These are phyloP conservation scores for Valencia hispanica DNA, from an alignment of 2,797 vertebrate species.

Conservation along the genomic window DNA sequence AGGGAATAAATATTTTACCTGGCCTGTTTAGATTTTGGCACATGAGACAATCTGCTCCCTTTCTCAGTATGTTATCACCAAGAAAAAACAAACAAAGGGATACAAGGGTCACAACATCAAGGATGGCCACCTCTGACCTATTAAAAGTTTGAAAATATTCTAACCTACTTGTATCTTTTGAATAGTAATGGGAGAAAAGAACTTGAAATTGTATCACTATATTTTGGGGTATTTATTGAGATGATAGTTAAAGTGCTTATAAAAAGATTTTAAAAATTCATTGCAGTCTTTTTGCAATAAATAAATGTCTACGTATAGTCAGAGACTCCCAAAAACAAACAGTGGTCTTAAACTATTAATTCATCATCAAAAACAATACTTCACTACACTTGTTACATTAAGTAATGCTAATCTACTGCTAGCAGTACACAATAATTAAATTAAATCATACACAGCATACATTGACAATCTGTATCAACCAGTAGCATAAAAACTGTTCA, in stretches of 20 bases:
- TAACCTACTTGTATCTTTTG: not conserved
- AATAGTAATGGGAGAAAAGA: not conserved
- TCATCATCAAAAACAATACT: not conserved
- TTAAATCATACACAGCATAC: not conserved
- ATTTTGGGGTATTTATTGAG: not conserved
- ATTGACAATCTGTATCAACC: not conserved
- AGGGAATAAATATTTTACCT: conserved; percentile 4
- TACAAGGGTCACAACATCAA: conserved; percentile 18
- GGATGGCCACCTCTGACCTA: conserved; percentile 18
- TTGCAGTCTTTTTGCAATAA: not conserved
- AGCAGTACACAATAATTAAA: not conserved
- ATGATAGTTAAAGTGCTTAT: not conserved
- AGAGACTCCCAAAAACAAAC: not conserved
- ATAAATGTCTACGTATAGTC: not conserved
- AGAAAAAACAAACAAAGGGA: conserved; percentile 27
- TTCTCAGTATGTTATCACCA: conserved; percentile 34
- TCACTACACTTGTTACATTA: not conserved
- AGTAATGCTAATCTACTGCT: not conserved
- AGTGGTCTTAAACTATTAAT: not conserved
- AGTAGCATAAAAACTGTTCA: not conserved
- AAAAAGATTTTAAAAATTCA: not conserved
- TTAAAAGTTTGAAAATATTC: conserved; percentile 15
- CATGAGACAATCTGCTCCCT: conserved; percentile 33
- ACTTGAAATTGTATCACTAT: not conserved
- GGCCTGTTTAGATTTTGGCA: conserved; percentile 41